Percentiles rank a stretch among this genome's conserved stretches.
Evolutionary conservation across 2,113 vertebrate genomes (phyloP).

Genomic region (Merops nubicus): DNA sequence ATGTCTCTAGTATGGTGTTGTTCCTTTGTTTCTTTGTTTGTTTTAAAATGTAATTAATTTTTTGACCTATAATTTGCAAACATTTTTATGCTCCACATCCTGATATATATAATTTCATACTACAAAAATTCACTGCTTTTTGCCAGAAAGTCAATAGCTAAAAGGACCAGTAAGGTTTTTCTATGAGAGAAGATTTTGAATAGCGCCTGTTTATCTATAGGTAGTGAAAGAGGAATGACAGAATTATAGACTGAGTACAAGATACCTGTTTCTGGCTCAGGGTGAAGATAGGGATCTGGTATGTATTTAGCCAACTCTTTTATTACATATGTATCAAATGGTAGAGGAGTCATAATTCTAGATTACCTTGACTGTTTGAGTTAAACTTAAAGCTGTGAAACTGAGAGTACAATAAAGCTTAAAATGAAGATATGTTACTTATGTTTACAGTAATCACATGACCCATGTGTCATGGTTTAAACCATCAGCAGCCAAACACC

Average conservation of each 20-base stretch:
- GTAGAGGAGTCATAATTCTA: not conserved
- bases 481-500: not conserved
- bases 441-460: not conserved
- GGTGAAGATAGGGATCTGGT: not conserved
- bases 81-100: not conserved
- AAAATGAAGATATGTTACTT: not conserved
- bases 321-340: not conserved
- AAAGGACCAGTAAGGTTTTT: not conserved
- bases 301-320: not conserved
- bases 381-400: not conserved
- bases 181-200: not conserved
- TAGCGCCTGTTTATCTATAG: not conserved
- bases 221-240: not conserved
- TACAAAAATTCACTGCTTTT: too few relatives aligned
- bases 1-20: not conserved
- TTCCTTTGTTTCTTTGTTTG: too few relatives aligned
- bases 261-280: not conserved
- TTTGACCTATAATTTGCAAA: too few relatives aligned
- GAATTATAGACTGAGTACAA: not conserved
- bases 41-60: too few relatives aligned
- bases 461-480: not conserved
- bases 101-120: not conserved
- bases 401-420: not conserved
- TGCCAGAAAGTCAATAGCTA: not conserved
- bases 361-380: not conserved